phyloP scores from a whole-genome alignment of 2,888 invertebrate genomes.

The Chloroclysta siterata region DNA sequence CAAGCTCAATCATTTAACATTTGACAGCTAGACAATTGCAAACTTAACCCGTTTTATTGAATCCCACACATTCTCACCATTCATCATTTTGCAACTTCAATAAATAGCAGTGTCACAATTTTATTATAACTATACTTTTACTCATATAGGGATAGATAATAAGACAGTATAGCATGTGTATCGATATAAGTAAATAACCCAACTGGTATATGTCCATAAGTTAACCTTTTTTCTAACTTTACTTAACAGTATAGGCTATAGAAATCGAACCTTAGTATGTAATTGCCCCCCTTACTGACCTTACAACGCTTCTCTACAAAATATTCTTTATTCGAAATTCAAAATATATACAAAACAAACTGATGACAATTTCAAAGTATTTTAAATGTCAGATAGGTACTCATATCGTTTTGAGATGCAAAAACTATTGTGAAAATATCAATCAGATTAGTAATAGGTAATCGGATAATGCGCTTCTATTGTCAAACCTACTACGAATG shows the following conservation, averaged over 20 bases:
- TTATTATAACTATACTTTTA: not conserved
- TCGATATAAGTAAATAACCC: not conserved
- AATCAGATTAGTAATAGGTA: constrained; percentile 61
- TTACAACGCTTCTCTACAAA: constrained; percentile 3
- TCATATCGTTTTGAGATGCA: constrained; percentile 38
- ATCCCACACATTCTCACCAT: constrained; percentile 25
- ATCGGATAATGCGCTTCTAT: constrained; percentile 60
- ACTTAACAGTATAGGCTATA: too few species aligned
- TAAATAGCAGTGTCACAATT: constrained; percentile 20
- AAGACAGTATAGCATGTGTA: not conserved
- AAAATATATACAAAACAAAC: constrained; percentile 34
- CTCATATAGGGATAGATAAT: not conserved
- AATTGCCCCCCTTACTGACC: not conserved
- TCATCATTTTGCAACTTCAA: constrained; percentile 20
- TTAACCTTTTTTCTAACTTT: too few species aligned
- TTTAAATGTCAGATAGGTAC: not conserved
- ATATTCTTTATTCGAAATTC: constrained; percentile 5
- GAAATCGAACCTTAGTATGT: not conserved
- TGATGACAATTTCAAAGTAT: not conserved
- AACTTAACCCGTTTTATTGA: constrained; percentile 28
- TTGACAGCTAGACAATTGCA: constrained; percentile 34
- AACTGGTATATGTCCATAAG: too few species aligned
- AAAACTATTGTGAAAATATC: constrained; percentile 43
- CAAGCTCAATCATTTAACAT: constrained; percentile 36
- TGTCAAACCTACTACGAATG: constrained; percentile 40